Base-by-base conservation (phyloP, 2,113 vertebrate species). In the Piaya cayana region DNA sequence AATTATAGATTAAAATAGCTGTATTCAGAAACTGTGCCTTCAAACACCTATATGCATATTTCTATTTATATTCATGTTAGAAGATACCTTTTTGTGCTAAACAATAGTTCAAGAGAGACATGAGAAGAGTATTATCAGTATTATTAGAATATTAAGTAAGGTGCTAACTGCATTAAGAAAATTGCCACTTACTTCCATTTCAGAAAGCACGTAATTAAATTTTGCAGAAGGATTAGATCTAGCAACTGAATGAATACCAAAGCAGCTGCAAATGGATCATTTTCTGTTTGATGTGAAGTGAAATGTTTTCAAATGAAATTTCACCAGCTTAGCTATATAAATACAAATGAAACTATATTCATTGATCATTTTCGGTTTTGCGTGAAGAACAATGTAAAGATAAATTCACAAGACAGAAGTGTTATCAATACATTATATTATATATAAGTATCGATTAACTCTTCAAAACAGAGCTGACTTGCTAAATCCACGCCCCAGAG, bases 101-200 rank as follows among this genome's bases (percentile, higher is more conserved):
- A 83, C 52, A 81, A 90, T 77, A 82, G 59, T 62, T 96, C 12
- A 79, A 71, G 59, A 62, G 50, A 95, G 67, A 93, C 85, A 80
- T 47, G 82, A 94, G 87, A 80, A 77, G 82, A 86, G 34, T 88
- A 83, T 69, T 90, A 95, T 76, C 84, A 86, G 67, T 59, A n/a
- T 92, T 95, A 88, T 85, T 82, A 76, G 64, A 86, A 82, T 70
- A 93, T 63, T 86, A 90, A 88, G 42, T 74, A 92, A 53, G 72
- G 37, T 78, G 64, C 64, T 97, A 96, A 92, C 68, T 39, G 52
- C 92, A 96, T 96, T 97, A 96, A 94, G 79, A 88, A 96, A 96
- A 96, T 93, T 94, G 93, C 71, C 79, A 64, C 79, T 94, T 96
- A 79, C 90, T 93, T 91, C 76, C 64, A 78, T 93, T 93, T 93